These are phyloP conservation scores for Tortricodes alternella DNA, from an alignment of 2,888 invertebrate species.

Conservation along the genomic window DNA sequence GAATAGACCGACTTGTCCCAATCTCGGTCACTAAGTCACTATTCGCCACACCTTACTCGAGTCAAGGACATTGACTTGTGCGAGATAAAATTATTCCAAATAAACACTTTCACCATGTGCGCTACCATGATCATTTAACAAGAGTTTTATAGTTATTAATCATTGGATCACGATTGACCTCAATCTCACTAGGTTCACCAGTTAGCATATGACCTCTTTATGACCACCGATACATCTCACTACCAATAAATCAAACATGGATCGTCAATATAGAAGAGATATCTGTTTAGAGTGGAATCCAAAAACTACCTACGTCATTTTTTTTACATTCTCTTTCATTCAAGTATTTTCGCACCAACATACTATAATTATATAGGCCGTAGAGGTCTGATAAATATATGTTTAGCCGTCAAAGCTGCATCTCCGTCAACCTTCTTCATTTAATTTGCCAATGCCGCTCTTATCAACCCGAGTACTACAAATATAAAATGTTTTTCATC, in stretches of 20 bases:
- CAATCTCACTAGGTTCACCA: neutral
- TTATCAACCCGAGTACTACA: too few relatives aligned
- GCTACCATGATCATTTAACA: constrained; percentile 5
- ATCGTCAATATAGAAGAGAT: neutral
- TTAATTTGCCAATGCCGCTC: too few relatives aligned
- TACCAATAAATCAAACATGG: neutral
- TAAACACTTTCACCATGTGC: constrained; percentile 3
- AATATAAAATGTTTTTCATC: too few relatives aligned
- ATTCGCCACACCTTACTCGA: neutral
- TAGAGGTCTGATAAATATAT: too few relatives aligned
- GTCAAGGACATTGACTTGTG: constrained; percentile 2
- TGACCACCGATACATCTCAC: neutral
- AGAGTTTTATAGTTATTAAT: neutral
- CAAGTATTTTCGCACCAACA: too few relatives aligned
- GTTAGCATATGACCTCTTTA: neutral
- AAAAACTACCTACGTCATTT: too few relatives aligned
- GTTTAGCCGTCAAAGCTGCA: too few relatives aligned
- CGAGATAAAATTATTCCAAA: neutral
- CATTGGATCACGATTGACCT: constrained; percentile 1
- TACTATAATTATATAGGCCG: too few relatives aligned
- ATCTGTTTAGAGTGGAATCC: too few relatives aligned
- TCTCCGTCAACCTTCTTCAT: too few relatives aligned
- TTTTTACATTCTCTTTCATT: too few relatives aligned
- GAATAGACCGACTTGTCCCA: neutral
- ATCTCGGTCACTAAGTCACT: neutral